These are phyloP conservation scores for Cervus canadensis DNA, from an alignment of 2,113 vertebrate species.

Conservation along the genomic window DNA sequence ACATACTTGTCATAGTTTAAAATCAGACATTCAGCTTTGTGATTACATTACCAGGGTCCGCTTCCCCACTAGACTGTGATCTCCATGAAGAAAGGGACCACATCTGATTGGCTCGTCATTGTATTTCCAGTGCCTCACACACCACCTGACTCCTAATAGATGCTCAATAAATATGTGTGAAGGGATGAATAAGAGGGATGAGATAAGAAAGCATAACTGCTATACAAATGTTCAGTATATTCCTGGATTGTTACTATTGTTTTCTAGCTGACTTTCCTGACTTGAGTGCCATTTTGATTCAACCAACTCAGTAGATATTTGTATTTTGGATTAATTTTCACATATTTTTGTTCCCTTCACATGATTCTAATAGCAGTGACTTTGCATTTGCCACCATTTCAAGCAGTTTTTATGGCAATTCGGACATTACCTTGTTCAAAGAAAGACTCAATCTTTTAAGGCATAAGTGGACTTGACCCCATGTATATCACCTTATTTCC, in stretches of 20 bases:
- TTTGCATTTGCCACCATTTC: not conserved
- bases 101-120: not conserved
- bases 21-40: not conserved
- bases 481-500: not conserved
- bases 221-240: not conserved
- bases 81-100: not conserved
- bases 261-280: conserved; percentile 1
- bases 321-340: not conserved
- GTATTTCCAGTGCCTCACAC: not conserved
- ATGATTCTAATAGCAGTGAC: not conserved
- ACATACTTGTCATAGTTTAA: not conserved
- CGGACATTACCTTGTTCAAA: not conserved
- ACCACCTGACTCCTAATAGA: not conserved
- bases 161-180: not conserved
- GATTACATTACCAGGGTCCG: not conserved
- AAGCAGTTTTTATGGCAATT: not conserved
- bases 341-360: not conserved
- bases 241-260: not conserved
- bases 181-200: not conserved
- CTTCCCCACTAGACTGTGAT: not conserved
- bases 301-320: not conserved
- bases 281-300: not conserved
- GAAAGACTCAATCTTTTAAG: not conserved
- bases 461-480: not conserved
- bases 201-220: not conserved